Percentiles rank a stretch among this genome's conserved stretches.
phyloP scores from a whole-genome alignment of 2,113 vertebrate species.

The Vulpes ferrilata region DNA sequence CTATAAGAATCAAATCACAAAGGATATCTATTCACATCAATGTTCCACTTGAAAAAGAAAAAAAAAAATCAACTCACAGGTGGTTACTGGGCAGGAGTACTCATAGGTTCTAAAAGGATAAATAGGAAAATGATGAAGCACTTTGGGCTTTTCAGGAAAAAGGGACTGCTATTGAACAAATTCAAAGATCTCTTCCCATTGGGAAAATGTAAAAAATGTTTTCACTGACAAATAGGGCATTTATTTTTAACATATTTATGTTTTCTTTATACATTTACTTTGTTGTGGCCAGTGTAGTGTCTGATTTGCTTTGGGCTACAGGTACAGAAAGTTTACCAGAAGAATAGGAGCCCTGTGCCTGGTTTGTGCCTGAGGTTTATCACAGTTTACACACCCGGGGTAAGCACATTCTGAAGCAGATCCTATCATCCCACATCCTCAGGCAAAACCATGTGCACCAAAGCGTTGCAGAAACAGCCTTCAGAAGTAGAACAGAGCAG shows the following conservation, averaged over 20 bases:
- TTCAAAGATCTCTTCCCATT: constrained; percentile 26
- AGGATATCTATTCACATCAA: constrained; percentile 39
- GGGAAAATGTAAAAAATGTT: constrained; percentile 49
- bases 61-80: constrained; percentile 22
- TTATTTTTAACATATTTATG: neutral
- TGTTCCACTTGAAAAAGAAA: constrained; percentile 26
- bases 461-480: constrained; percentile 52
- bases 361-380: constrained; percentile 1
- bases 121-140: constrained; percentile 25
- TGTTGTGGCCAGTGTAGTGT: neutral
- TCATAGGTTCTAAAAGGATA: constrained; percentile 28
- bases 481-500: constrained; percentile 61
- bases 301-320: neutral
- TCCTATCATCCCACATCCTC: constrained; percentile 46
- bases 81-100: neutral
- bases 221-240: constrained; percentile 40
- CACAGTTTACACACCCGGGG: constrained; percentile 40
- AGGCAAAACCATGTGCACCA: constrained; percentile 45
- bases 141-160: constrained; percentile 1
- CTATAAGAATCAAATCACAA: constrained; percentile 49
- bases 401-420: constrained; percentile 62
- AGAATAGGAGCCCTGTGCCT: constrained; percentile 29
- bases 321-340: constrained; percentile 25
- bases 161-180: constrained; percentile 40
- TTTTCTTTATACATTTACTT: constrained; percentile 16